Conservation (phyloP, 2,797 vertebrate genomes). For the Remorina albescens region DNA sequence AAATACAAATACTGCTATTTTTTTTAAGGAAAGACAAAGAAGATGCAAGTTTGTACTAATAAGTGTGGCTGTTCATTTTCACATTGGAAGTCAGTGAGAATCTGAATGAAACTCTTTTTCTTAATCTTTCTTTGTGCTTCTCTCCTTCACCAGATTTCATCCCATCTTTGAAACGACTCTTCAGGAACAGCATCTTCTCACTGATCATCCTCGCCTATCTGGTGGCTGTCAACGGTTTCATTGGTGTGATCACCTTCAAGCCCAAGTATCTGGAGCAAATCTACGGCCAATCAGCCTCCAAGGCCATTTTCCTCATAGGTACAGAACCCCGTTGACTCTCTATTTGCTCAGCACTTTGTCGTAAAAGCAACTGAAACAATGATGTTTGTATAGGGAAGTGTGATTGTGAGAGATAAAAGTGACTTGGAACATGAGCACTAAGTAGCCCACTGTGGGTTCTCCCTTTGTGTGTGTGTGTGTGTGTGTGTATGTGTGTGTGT, state of each 20-base stretch:
- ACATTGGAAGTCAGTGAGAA: background rate
- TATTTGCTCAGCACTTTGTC: background rate
- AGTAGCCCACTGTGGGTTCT: constrained; percentile 17
- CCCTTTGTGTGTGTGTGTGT: constrained; percentile 21
- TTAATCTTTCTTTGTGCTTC: background rate
- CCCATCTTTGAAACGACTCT: constrained; percentile 90
- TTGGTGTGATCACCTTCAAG: constrained; percentile 97
- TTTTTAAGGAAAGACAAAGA: background rate
- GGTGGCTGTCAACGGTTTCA: constrained; percentile 90
- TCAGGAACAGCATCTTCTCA: constrained; percentile 88
- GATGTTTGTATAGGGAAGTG: constrained; percentile 76
- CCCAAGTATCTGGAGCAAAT: constrained; percentile 95
- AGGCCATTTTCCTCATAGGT: constrained; percentile 91
- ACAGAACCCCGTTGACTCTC: constrained; percentile 14
- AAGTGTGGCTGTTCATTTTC: too few species aligned
- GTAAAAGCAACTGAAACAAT: constrained; percentile 58
- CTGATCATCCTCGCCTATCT: constrained; percentile 89
- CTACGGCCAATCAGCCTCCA: constrained; percentile 92
- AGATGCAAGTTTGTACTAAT: too few species aligned
- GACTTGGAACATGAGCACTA: constrained; percentile 32
- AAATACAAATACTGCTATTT: background rate
- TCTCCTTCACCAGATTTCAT: constrained; percentile 87
- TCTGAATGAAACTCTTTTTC: background rate
- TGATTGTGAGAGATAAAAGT: constrained; percentile 65
- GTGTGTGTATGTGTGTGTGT: constrained; percentile 1